Evolutionary conservation across 2,888 invertebrate genomes (phyloP).

Genomic region (Tetranychus truncatus): DNA sequence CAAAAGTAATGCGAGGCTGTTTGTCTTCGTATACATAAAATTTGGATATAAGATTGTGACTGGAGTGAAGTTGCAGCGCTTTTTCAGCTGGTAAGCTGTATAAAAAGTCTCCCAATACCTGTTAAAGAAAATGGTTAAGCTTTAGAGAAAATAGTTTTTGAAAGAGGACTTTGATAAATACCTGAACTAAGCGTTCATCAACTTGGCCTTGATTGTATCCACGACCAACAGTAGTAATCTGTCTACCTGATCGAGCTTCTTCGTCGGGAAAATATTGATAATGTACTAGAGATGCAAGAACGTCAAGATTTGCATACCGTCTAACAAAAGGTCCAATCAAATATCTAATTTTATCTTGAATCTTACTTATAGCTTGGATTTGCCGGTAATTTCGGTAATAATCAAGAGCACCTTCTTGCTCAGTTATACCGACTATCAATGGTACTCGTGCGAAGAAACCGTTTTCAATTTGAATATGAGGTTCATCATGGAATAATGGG

Average conservation of each 20-base stretch:
- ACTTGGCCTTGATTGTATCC: not conserved
- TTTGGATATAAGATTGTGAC: not conserved
- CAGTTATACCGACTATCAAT: conserved; percentile 1
- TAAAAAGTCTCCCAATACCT: conserved; percentile 21
- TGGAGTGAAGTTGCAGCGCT: conserved; percentile 15
- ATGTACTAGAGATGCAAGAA: conserved; percentile 10
- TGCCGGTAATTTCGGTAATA: conserved; percentile 15
- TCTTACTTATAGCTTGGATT: not conserved
- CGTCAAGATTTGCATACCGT: conserved; percentile 17
- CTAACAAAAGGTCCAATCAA: conserved; percentile 15
- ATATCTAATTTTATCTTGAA: conserved; percentile 7
- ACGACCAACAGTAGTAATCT: too few species aligned
- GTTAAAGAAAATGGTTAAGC: not conserved
- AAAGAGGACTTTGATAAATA: not conserved
- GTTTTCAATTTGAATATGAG: conserved; percentile 12
- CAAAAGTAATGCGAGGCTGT: conserved; percentile 15
- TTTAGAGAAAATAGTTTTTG: not conserved
- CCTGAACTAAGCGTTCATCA: not conserved
- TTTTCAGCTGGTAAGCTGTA: conserved; percentile 15
- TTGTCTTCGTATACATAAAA: conserved; percentile 17
- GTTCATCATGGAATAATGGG: conserved; percentile 14
- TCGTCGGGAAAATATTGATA: conserved; percentile 16
- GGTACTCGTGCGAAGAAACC: conserved; percentile 13
- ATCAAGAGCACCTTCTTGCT: conserved; percentile 20
- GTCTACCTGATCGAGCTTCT: not conserved